Percentiles rank a stretch among this genome's conserved stretches.
These are phyloP conservation scores for Galerucella nymphaeae DNA, from an alignment of 2,888 invertebrate genomes.

Conservation along the genomic window DNA sequence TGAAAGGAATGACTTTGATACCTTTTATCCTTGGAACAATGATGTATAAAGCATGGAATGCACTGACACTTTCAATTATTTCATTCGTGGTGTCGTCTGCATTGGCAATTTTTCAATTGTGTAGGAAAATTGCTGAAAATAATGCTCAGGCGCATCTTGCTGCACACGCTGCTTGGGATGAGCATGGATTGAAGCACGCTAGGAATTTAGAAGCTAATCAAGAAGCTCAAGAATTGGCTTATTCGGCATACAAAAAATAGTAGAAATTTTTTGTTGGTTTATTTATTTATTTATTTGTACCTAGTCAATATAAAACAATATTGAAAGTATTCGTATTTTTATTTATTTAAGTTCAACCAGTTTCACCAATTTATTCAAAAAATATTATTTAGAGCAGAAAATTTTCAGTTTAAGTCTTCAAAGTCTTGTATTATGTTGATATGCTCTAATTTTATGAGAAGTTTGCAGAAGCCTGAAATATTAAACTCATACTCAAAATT, in stretches of 20 bases:
- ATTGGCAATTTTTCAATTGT: slow-evolving; percentile 88
- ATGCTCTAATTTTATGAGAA: too few relatives aligned
- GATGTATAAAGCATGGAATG: slow-evolving; percentile 89
- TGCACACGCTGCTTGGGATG: slow-evolving; percentile 79
- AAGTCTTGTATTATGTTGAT: too few relatives aligned
- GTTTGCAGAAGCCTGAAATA: too few relatives aligned
- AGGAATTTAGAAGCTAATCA: slow-evolving; percentile 58
- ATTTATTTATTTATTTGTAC: slow-evolving; percentile 22
- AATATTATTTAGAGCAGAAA: too few relatives aligned
- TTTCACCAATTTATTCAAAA: too few relatives aligned
- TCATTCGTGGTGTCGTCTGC: slow-evolving; percentile 87
- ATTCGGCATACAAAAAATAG: slow-evolving; percentile 61
- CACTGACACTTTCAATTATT: slow-evolving; percentile 88
- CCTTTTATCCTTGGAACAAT: slow-evolving; percentile 87
- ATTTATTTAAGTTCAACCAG: not conserved
- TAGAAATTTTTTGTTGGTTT: not conserved
- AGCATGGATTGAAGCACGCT: slow-evolving; percentile 68
- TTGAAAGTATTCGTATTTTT: slow-evolving; percentile 26
- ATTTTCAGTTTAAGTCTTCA: too few relatives aligned
- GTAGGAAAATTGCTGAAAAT: slow-evolving; percentile 88
- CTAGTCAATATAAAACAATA: slow-evolving; percentile 27
- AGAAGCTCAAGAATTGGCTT: slow-evolving; percentile 78
- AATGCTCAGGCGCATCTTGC: slow-evolving; percentile 74
- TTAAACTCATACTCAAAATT: too few relatives aligned
- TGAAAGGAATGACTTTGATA: slow-evolving; percentile 88